A percentile compares a stretch with the other conserved stretches of the same genome.
Conservation (phyloP, 1,140 invertebrate species). For the Gonatopus flavifemur region DNA sequence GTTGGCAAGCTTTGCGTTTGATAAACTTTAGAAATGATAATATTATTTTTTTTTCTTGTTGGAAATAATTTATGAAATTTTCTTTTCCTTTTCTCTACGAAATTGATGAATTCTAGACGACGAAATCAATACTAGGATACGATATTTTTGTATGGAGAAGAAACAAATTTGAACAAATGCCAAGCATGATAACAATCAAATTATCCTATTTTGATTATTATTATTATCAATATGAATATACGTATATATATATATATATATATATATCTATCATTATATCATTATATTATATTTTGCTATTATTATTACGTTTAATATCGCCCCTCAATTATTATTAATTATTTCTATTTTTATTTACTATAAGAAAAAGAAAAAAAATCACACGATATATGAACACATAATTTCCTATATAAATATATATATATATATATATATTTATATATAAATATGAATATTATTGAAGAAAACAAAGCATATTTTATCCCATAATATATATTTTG, state of each 20-base stretch:
- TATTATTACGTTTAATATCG: slow-evolving; percentile 16
- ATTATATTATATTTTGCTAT: slow-evolving; percentile 15
- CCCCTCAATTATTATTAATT: slow-evolving; percentile 17
- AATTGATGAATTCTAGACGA: not conserved
- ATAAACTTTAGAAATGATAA: slow-evolving; percentile 10
- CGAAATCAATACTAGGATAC: no score
- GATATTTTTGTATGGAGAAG: no score
- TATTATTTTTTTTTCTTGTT: slow-evolving; percentile 1
- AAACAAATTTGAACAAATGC: slow-evolving; percentile 29
- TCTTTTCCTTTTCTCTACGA: no score
- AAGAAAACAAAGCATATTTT: slow-evolving; percentile 33
- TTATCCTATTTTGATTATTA: slow-evolving; percentile 26
- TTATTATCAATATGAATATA: slow-evolving; percentile 25
- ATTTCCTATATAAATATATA: no score
- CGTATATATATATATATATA: no score
- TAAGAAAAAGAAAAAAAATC: slow-evolving; percentile 11
- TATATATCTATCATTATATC: slow-evolving; percentile 24
- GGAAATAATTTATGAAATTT: no score
- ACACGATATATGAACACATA: no score
- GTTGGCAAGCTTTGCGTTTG: slow-evolving; percentile 26
- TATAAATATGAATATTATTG: no score
- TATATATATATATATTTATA: no score
- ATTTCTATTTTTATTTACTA: slow-evolving; percentile 20
- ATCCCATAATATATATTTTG: slow-evolving; percentile 34
- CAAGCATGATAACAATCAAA: slow-evolving; percentile 25